Evolutionary conservation across 1,140 invertebrate genomes (phyloP).

Genomic region (Marisa cornuarietis): DNA sequence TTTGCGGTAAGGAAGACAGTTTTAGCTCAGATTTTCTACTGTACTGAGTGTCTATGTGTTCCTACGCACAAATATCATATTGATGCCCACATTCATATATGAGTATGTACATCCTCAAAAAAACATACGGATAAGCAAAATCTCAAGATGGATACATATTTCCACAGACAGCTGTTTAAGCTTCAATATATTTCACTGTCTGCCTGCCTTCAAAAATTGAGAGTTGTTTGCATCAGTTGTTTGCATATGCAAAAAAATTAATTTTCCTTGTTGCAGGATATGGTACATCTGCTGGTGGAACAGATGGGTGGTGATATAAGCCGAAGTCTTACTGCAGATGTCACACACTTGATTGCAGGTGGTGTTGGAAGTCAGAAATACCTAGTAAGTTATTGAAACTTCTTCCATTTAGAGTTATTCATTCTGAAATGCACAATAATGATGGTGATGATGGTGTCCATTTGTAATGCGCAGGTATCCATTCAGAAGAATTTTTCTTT

Average conservation of each 20-base stretch:
- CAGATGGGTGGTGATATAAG: conserved; percentile 86
- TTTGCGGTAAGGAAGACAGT: too few species aligned
- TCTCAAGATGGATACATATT: neutral
- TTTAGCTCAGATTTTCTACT: too few species aligned
- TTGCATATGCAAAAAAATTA: neutral
- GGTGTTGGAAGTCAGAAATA: conserved; percentile 69
- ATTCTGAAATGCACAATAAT: conserved; percentile 11
- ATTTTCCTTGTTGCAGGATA: conserved; percentile 67
- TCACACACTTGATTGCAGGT: conserved; percentile 84
- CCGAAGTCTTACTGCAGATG: conserved; percentile 75
- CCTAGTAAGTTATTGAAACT: conserved; percentile 40
- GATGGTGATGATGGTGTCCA: too few species aligned
- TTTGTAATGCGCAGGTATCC: too few species aligned
- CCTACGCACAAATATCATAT: too few species aligned
- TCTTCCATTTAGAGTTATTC: neutral
- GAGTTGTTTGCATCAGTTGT: neutral
- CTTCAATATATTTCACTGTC: neutral
- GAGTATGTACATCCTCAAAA: too few species aligned
- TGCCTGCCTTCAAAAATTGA: too few species aligned
- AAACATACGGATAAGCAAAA: too few species aligned
- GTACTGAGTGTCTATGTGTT: too few species aligned
- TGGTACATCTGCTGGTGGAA: conserved; percentile 76
- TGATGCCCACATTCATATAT: too few species aligned
- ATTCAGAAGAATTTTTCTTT: too few species aligned
- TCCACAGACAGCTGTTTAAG: neutral